phyloP scores from a whole-genome alignment of 1,140 invertebrate species.

The Drosophila seguyi region DNA sequence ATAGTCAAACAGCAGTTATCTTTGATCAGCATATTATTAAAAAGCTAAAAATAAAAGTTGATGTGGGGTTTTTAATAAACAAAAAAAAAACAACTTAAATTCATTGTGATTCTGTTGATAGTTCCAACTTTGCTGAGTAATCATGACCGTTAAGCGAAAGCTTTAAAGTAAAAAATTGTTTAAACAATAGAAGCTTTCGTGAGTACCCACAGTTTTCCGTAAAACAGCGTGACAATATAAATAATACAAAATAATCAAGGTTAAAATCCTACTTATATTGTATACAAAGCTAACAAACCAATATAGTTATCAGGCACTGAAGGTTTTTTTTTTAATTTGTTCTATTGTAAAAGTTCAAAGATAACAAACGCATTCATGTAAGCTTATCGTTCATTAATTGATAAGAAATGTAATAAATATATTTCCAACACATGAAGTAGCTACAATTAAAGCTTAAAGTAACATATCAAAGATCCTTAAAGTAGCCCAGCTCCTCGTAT shows the following conservation, averaged over 20 bases:
- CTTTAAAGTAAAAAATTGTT: background rate
- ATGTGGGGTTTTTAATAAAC: no score
- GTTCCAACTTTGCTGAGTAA: no score
- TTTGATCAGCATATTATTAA: no score
- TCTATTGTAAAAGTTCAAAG: no score
- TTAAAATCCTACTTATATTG: background rate
- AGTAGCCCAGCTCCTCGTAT: constrained; percentile 53
- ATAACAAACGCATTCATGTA: no score
- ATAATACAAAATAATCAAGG: background rate
- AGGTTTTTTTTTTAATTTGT: no score
- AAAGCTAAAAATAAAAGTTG: no score
- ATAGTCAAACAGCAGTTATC: no score
- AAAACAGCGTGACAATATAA: background rate
- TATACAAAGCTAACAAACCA: background rate
- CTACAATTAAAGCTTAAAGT: no score
- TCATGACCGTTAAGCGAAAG: no score
- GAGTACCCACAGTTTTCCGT: background rate
- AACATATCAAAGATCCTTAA: constrained; percentile 22
- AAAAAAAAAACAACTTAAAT: no score
- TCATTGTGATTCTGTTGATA: background rate
- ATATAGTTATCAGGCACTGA: no score
- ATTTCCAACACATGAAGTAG: background rate
- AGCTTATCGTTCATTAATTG: background rate
- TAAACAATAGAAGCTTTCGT: background rate
- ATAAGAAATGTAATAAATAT: background rate